Percentiles rank a stretch among this genome's conserved stretches.
phyloP scores from a whole-genome alignment of 2,797 vertebrate genomes.

The Diplodus puntazzo region DNA sequence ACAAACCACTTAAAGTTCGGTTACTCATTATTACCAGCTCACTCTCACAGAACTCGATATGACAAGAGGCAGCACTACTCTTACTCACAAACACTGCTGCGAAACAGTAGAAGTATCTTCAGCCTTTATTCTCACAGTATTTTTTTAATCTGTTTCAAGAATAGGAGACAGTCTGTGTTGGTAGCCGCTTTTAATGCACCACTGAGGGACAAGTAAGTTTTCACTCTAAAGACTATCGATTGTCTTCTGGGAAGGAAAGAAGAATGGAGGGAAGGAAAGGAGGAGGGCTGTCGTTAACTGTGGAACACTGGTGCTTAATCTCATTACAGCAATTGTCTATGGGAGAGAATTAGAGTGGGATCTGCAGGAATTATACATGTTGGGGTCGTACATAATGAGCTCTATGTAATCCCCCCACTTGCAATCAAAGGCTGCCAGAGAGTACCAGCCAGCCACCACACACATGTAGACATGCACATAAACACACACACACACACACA shows the following conservation, averaged over 20 bases:
- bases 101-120: background rate
- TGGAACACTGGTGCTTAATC: conserved; percentile 79
- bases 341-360: conserved; percentile 84
- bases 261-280: conserved; percentile 25
- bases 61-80: background rate
- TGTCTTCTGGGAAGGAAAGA: conserved; percentile 39
- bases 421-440: conserved; percentile 77
- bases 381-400: conserved; percentile 82
- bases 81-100: background rate
- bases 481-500: conserved; percentile 15
- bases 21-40: background rate
- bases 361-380: conserved; percentile 86
- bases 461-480: conserved; percentile 29
- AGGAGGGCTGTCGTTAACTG: conserved; percentile 58
- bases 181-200: conserved; percentile 21
- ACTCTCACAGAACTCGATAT: background rate
- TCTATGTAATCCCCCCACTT: conserved; percentile 81
- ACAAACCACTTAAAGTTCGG: background rate
- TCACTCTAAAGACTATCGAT: conserved; percentile 10
- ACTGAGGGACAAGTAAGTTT: conserved; percentile 6
- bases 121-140: background rate
- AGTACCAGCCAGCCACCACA: conserved; percentile 52
- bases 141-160: background rate
- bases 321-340: conserved; percentile 86
- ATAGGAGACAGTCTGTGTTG: background rate